Percentiles rank a stretch among this genome's conserved stretches.
phyloP scores from a whole-genome alignment of 2,113 vertebrate genomes.

The Entelurus aequoreus region DNA sequence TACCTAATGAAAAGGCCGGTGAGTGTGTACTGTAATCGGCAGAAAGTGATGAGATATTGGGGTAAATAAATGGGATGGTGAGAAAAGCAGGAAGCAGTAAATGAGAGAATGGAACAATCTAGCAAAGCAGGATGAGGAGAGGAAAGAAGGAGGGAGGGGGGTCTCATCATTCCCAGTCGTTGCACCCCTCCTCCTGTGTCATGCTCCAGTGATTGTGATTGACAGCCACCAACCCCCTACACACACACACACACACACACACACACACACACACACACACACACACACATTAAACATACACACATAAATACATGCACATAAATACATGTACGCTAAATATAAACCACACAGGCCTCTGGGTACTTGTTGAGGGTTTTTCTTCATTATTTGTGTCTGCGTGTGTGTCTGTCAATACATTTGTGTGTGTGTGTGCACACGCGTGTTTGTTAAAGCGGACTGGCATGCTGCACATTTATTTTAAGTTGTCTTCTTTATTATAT shows the following conservation, averaged over 20 bases:
- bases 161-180: constrained; percentile 31
- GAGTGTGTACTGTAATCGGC: too few species aligned
- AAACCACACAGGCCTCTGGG: constrained; percentile 20
- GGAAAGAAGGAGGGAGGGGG: neutral
- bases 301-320: constrained; percentile 2
- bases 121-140: neutral
- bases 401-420: neutral
- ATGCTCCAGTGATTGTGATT: constrained; percentile 42
- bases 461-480: neutral
- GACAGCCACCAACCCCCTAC: constrained; percentile 39
- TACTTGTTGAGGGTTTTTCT: constrained; percentile 25
- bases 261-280: too few species aligned
- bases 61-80: neutral
- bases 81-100: neutral
- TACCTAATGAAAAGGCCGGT: too few species aligned
- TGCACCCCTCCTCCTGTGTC: constrained; percentile 45
- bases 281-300: constrained; percentile 13
- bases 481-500: too few species aligned
- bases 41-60: neutral
- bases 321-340: constrained; percentile 42
- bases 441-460: neutral
- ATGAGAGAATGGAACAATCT: neutral
- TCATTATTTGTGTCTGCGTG: constrained; percentile 13
- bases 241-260: constrained; percentile 13
- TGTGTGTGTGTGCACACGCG: neutral